Evolutionary conservation across 2,888 invertebrate genomes (phyloP), one percentile per base, ranked within the genome.

Genomic region (Drosophila rellima): DNA sequence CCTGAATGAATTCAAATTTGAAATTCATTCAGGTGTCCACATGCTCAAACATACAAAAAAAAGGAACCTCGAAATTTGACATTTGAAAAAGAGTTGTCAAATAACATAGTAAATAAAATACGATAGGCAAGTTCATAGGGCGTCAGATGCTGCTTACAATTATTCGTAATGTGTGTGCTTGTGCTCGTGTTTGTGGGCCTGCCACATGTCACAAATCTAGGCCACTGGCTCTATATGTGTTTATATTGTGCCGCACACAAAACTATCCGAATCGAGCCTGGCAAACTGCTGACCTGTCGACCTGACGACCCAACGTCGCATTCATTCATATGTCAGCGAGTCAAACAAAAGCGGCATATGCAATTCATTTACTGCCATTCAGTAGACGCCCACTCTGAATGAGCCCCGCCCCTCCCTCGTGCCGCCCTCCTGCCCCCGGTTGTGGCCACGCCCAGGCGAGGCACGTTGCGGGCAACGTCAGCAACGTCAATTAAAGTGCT

Each of bases 401-500:
- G 20, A 2, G 20, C 18, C 11, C 31, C 51, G n/a, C n/a, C 47
- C 23, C 13, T n/a, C 47, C 23, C 29, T 7, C 3, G n/a, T n/a
- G n/a, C 6, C 13, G 20, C 13, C 13, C 20, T 13, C 42, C 6
- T 42, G 11, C 2, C 31, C 23, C 17, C 7, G 29, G 33, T 23
- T 8, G 35, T 20, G 20, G 47, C 20, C 62, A 54, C 62, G 54
- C 51, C 44, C 64, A 8, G 20, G 26, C 13, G 20, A 29, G 35
- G 33, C 26, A 50, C 54, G 54, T 66, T 55, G 68, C 42, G 47
- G 31, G 17, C n/a, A 26, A 33, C 33, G 39, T 37, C 62, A 85
- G 72, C 79, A 65, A 63, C 88, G 88, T 88, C 83, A 84, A 84
- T 84, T 84, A 84, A 88, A 84, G 82, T 73, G 85, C 79, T 81